phyloP scores from a whole-genome alignment of 1,140 invertebrate genomes.

The Drosophila quadrilineata region DNA sequence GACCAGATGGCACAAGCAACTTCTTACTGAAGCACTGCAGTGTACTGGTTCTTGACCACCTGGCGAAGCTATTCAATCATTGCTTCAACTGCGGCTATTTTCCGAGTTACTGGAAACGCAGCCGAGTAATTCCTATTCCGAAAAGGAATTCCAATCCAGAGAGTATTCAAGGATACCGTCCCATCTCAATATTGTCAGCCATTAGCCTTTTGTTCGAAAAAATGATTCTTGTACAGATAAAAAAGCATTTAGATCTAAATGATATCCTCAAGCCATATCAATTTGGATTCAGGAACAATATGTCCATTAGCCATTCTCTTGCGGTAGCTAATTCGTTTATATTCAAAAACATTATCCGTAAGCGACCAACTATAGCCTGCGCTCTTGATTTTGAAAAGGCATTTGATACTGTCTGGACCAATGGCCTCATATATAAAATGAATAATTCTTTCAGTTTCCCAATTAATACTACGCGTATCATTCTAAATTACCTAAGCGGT shows the following conservation, averaged over 20 bases:
- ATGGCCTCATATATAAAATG: slow-evolving; percentile 21
- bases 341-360: not conserved
- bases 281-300: slow-evolving; percentile 2
- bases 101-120: slow-evolving; percentile 1
- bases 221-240: not conserved
- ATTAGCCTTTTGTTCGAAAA: slow-evolving; percentile 20
- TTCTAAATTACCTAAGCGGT: slow-evolving; percentile 5
- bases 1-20: slow-evolving; percentile 10
- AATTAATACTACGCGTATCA: not conserved
- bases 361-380: slow-evolving; percentile 1
- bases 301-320: not conserved
- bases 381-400: slow-evolving; percentile 22
- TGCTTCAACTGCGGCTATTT: slow-evolving; percentile 11
- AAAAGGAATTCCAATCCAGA: not conserved
- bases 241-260: not conserved
- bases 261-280: not conserved
- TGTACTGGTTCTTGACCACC: not conserved
- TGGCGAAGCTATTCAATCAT: slow-evolving; percentile 11
- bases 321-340: slow-evolving; percentile 5
- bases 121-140: not conserved
- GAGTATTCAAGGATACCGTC: slow-evolving; percentile 1
- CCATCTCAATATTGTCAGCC: slow-evolving; percentile 13
- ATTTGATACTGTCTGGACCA: slow-evolving; percentile 15
- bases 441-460: not conserved
- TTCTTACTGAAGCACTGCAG: slow-evolving; percentile 1